A percentile compares a stretch with the other conserved stretches of the same genome.
phyloP scores from a whole-genome alignment of 2,113 vertebrate species.

The Psilopogon haemacephalus region DNA sequence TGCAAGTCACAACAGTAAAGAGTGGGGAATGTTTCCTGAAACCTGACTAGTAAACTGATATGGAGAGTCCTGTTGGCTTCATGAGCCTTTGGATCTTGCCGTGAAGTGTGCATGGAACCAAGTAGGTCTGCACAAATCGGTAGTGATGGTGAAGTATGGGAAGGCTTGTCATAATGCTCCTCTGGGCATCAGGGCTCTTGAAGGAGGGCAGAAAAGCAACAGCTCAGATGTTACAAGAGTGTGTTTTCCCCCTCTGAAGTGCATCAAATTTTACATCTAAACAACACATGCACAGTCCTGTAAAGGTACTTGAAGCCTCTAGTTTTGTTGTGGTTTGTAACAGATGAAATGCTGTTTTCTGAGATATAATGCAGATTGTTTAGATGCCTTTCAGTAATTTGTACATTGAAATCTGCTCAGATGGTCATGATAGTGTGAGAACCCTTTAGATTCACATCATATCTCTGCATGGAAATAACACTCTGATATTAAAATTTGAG shows the following conservation, averaged over 20 bases:
- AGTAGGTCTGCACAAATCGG: neutral
- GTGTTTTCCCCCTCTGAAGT: neutral
- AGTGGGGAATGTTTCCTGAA: neutral
- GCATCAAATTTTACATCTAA: neutral
- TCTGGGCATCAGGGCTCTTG: neutral
- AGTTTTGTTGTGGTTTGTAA: neutral
- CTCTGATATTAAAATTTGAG: conserved; percentile 50
- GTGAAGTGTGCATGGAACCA: neutral
- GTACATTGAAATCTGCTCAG: neutral
- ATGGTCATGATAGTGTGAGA: conserved; percentile 2
- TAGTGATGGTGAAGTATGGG: too few relatives aligned
- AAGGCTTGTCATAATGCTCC: neutral
- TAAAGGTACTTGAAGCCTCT: neutral
- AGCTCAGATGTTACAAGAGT: neutral
- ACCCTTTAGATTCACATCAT: conserved; percentile 11
- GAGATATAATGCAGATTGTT: neutral
- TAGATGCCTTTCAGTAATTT: neutral
- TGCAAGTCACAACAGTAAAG: neutral
- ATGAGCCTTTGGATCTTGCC: neutral
- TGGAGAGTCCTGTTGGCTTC: neutral
- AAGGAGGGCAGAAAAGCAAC: neutral
- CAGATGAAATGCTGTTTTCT: neutral
- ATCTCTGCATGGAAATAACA: conserved; percentile 35
- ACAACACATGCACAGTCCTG: too few relatives aligned
- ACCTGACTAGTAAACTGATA: neutral